Conservation (phyloP, 2,888 invertebrate genomes). For the Zygothrica quintamaculata region DNA sequence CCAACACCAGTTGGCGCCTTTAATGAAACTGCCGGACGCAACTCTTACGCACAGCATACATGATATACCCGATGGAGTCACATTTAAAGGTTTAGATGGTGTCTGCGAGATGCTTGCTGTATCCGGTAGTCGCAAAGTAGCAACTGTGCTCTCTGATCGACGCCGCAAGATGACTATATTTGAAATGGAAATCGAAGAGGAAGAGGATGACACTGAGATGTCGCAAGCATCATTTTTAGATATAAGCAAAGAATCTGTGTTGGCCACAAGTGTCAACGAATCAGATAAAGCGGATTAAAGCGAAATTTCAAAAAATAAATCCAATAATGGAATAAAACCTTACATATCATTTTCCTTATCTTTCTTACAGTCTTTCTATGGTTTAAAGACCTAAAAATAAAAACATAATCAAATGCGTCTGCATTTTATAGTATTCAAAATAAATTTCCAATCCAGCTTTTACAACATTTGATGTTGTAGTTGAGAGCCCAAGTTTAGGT, state of each 20-base stretch:
- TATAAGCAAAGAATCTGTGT: constrained; percentile 82
- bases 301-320: too few species aligned
- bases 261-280: constrained; percentile 39
- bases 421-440: too few species aligned
- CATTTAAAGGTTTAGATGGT: constrained; percentile 88
- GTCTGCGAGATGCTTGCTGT: constrained; percentile 90
- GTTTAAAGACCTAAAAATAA: too few species aligned
- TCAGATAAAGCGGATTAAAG: constrained; percentile 21
- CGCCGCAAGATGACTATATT: constrained; percentile 92
- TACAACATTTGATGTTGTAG: too few species aligned
- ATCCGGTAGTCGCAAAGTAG: constrained; percentile 91
- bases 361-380: too few species aligned
- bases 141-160: constrained; percentile 92
- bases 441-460: too few species aligned
- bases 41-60: constrained; percentile 85
- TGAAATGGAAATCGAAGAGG: constrained; percentile 97
- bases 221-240: constrained; percentile 83
- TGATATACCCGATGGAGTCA: constrained; percentile 85
- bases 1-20: constrained; percentile 70
- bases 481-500: too few species aligned
- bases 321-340: too few species aligned
- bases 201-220: constrained; percentile 91
- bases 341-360: too few species aligned
- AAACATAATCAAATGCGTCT: too few species aligned
- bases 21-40: constrained; percentile 73